Percentiles rank a stretch among this genome's conserved stretches.
Conservation (phyloP, 2,797 vertebrate species). For the Platyrinchus mystaceus region DNA sequence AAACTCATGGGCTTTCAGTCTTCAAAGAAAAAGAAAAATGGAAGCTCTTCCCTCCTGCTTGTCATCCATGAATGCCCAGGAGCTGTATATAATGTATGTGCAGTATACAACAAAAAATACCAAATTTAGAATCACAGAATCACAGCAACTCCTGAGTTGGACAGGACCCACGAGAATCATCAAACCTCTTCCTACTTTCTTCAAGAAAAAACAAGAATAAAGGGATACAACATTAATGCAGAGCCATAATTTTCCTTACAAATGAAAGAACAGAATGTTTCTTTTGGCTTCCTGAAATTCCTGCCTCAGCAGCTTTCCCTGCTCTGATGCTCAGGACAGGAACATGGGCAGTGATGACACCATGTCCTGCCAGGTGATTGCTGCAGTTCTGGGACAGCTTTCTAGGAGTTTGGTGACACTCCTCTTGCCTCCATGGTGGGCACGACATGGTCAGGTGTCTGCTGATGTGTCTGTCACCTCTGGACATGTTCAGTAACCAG, state of each 20-base stretch:
- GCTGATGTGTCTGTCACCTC: neutral
- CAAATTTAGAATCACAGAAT: neutral
- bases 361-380: fast-evolving
- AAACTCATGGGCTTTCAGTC: neutral
- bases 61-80: neutral
- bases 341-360: neutral
- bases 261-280: neutral
- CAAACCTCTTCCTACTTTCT: neutral
- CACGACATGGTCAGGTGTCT: neutral
- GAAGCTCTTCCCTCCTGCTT: neutral
- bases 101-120: neutral
- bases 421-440: neutral
- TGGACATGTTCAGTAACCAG: neutral
- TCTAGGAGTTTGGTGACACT: neutral
- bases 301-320: neutral
- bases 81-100: neutral
- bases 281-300: neutral
- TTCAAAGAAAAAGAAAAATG: neutral
- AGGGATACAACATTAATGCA: neutral
- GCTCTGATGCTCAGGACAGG: neutral
- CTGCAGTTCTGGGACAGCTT: neutral
- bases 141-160: neutral
- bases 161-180: neutral
- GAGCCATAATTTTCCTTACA: neutral
- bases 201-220: neutral